Base-by-base conservation (phyloP, 1,140 invertebrate genomes). In the Acromyrmex charruanus region DNA sequence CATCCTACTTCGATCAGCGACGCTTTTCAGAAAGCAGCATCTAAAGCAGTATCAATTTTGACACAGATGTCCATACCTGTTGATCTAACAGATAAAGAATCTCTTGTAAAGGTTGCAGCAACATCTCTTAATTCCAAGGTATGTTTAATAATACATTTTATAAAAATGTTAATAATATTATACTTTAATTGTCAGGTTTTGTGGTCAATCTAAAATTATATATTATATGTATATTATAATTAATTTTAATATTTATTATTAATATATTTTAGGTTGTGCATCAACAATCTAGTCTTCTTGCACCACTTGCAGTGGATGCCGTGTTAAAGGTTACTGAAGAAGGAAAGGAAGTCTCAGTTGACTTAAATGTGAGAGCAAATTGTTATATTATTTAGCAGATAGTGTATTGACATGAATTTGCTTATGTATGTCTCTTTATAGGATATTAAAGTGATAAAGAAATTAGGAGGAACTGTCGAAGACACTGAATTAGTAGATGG, bases 71-170 rank as follows among this genome's bases (percentile, higher is more conserved):
- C 99, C 0, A 98, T 97, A 51, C 97, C 98, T 39, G 96, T 99
- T 65, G 97, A 99, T 92, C 95, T 99, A 16, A 96, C 95, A 55
- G 99, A 99, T 95, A 97, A 98, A 93, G 97, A 98, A 91, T 97
- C 97, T 69, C 95, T 99, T 2, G 95, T 99, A 53, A 99, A 99
- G 95, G 98, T 98, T 95, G 99, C 99, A 51, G 98, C 98, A 10
- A 99, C 99, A 35, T 98, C 99, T 10, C 96, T 99, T 2, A 99
- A 99, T 95, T 99, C 99, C 0, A 99, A 99, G 96, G 99, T 97
- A 94, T 25, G 0, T 51, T 1, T 69, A 16, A 65, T 9, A 25
- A 16, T n/a, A 12, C 10, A 21, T 12, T 81, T 77, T 21, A 72
- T 7, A 66, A 0, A 28, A 39, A 69, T 68, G 16, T 75, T 49